Evolutionary conservation across 1,140 invertebrate species (phyloP).

Genomic region (Drosophila sp.): DNA sequence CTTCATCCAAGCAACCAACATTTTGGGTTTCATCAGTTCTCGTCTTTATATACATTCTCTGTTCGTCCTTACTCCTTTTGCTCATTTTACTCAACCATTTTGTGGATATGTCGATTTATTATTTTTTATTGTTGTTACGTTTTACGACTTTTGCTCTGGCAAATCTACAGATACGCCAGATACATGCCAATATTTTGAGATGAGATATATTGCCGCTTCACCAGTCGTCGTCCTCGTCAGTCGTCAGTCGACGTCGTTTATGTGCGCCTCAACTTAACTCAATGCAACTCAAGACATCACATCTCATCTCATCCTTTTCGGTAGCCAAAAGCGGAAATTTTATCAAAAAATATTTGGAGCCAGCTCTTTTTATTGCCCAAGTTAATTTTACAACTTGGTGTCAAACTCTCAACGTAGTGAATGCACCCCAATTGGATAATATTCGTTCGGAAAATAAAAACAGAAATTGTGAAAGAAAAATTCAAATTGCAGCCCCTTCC

Average conservation of each 20-base stretch:
- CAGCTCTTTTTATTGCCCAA: conserved; percentile 59
- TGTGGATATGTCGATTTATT: conserved; percentile 83
- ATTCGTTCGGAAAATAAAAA: background rate
- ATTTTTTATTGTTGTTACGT: conserved; percentile 83
- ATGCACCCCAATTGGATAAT: background rate
- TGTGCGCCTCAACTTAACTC: conserved; percentile 16
- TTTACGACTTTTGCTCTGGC: conserved; percentile 67
- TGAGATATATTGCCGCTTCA: conserved; percentile 51
- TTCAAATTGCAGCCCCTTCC: background rate
- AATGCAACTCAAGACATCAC: conserved; percentile 19
- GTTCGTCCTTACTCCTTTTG: conserved; percentile 52
- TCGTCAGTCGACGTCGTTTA: conserved; percentile 27
- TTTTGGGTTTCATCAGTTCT: conserved; percentile 51
- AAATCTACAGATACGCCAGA: conserved; percentile 10
- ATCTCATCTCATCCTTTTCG: conserved; percentile 34
- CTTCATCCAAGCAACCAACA: conserved; percentile 21
- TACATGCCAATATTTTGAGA: conserved; percentile 9
- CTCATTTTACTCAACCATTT: conserved; percentile 71
- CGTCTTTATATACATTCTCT: conserved; percentile 40
- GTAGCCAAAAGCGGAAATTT: conserved; percentile 48
- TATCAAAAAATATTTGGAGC: conserved; percentile 63
- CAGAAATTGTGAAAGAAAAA: background rate
- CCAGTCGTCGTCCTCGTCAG: conserved; percentile 14
- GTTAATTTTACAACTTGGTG: conserved; percentile 68
- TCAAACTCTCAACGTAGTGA: conserved; percentile 22